These are phyloP conservation scores for Molorchus minor DNA, from an alignment of 2,888 invertebrate species.

Conservation along the genomic window DNA sequence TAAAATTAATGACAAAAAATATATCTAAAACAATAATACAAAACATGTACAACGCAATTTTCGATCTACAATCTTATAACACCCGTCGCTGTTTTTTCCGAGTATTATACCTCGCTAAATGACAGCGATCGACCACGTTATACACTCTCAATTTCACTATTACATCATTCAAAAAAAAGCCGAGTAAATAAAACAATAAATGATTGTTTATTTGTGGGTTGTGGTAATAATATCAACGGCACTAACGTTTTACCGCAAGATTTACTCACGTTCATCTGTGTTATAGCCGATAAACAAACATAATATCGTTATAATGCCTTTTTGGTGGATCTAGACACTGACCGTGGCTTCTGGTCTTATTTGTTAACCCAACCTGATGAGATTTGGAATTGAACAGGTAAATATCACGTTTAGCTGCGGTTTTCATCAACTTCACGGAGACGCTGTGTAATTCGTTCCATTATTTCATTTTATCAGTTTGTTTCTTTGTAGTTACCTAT, in stretches of 20 bases:
- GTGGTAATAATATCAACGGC: no score
- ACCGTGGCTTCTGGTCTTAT: conserved; percentile 32
- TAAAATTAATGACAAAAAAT: no score
- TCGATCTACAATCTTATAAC: no score
- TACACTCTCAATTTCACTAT: no score
- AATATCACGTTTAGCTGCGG: conserved; percentile 44
- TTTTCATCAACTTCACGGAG: conserved; percentile 42
- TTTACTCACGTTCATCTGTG: conserved; percentile 44
- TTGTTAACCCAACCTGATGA: conserved; percentile 35
- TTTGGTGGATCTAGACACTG: conserved; percentile 9
- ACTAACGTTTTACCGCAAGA: conserved; percentile 40
- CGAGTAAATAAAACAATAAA: no score
- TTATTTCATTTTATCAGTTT: conserved; percentile 39
- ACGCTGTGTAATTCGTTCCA: conserved; percentile 30
- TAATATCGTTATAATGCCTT: conserved; percentile 45
- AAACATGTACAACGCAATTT: no score
- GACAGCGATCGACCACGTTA: no score
- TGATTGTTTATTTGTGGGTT: no score
- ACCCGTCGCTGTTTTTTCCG: no score
- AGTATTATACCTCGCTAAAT: no score
- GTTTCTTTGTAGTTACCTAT: conserved; percentile 34
- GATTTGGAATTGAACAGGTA: conserved; percentile 42
- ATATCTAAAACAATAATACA: no score
- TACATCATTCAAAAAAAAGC: no score
- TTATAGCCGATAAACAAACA: conserved; percentile 45